Percentiles rank a stretch among this genome's conserved stretches.
Evolutionary conservation across 2,888 invertebrate species (phyloP).

Genomic region (Synanthedon vespiformis): DNA sequence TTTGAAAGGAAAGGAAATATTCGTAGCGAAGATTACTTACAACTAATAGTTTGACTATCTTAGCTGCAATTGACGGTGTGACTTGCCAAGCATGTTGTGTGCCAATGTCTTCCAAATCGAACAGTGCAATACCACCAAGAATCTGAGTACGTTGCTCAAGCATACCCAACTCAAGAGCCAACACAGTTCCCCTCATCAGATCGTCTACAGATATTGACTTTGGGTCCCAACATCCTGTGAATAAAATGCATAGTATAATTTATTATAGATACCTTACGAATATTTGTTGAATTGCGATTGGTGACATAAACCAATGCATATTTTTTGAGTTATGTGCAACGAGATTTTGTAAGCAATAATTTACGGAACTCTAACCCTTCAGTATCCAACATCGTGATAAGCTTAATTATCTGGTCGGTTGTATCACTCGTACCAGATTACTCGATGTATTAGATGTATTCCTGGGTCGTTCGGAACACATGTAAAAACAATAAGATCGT

Average conservation of each 20-base stretch:
- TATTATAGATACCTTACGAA: too few relatives aligned
- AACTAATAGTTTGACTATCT: conserved; percentile 77
- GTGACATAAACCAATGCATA: too few relatives aligned
- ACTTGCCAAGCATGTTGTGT: conserved; percentile 80
- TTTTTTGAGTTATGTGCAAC: too few relatives aligned
- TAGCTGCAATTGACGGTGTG: conserved; percentile 77
- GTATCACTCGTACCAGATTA: too few relatives aligned
- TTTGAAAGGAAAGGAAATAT: too few relatives aligned
- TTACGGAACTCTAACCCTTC: too few relatives aligned
- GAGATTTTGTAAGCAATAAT: too few relatives aligned
- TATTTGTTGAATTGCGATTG: too few relatives aligned
- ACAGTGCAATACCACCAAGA: conserved; percentile 80
- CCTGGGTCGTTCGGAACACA: too few relatives aligned
- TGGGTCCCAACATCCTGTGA: conserved; percentile 80
- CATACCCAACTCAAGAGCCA: conserved; percentile 79
- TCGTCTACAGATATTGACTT: conserved; percentile 74
- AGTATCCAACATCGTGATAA: too few relatives aligned
- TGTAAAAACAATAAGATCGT: conserved; percentile 6
- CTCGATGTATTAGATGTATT: too few relatives aligned
- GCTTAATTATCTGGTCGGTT: too few relatives aligned
- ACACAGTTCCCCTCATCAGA: conserved; percentile 77
- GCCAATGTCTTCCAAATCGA: conserved; percentile 79
- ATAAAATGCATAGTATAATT: not conserved
- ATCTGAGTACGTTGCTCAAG: conserved; percentile 82
- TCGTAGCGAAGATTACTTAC: conserved; percentile 47